phyloP scores from a whole-genome alignment of 1,140 invertebrate genomes.

The Planococcus citri region DNA sequence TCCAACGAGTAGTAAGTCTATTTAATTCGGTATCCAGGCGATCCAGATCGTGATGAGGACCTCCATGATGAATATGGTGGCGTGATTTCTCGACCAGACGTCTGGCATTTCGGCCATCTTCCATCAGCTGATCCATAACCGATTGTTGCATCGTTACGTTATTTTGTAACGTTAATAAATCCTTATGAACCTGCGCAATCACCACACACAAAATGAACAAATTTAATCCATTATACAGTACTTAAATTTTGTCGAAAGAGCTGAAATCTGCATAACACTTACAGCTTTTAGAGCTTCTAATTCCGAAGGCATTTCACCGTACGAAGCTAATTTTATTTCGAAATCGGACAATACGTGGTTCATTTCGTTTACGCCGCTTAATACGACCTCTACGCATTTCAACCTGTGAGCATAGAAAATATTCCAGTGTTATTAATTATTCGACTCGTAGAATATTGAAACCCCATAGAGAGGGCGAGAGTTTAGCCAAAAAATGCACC shows the following conservation, averaged over 20 bases:
- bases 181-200: constrained; percentile 46
- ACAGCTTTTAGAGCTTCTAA: constrained; percentile 58
- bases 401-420: constrained; percentile 34
- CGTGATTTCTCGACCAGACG: constrained; percentile 75
- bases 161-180: constrained; percentile 64
- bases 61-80: constrained; percentile 46
- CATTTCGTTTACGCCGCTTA: constrained; percentile 80
- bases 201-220: too few relatives aligned
- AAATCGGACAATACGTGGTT: constrained; percentile 77
- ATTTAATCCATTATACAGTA: too few relatives aligned
- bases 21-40: constrained; percentile 85
- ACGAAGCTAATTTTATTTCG: constrained; percentile 76
- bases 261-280: constrained; percentile 26
- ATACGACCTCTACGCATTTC: constrained; percentile 79
- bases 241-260: too few relatives aligned
- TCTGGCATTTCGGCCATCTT: constrained; percentile 74
- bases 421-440: neutral
- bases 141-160: constrained; percentile 70
- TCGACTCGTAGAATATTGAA: neutral
- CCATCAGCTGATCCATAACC: constrained; percentile 77
- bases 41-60: constrained; percentile 71
- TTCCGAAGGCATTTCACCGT: constrained; percentile 69
- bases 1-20: constrained; percentile 77
- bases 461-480: neutral
- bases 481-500: too few relatives aligned